Percentiles rank a stretch among this genome's conserved stretches.
Evolutionary conservation across 2,888 invertebrate genomes (phyloP).

Genomic region (Trissolcus brochymenae): DNA sequence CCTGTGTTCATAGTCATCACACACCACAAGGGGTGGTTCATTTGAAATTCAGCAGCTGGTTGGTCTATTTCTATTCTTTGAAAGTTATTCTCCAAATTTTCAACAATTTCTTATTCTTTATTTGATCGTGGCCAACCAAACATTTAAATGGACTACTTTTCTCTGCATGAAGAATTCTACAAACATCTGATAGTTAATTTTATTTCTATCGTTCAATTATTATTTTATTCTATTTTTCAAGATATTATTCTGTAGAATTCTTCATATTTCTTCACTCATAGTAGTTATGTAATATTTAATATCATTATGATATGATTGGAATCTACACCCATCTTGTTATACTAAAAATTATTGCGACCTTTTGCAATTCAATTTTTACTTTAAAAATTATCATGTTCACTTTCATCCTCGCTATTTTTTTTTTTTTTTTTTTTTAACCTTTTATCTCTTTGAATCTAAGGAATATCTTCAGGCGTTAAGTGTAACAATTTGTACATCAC

Average conservation of each 20-base stretch:
- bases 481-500: constrained; percentile 49
- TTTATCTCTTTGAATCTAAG: constrained; percentile 17
- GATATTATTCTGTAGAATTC: constrained; percentile 7
- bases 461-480: constrained; percentile 46
- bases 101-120: too few species aligned
- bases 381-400: background rate
- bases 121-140: too few species aligned
- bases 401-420: constrained; percentile 3
- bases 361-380: too few species aligned
- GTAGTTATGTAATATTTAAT: constrained; percentile 16
- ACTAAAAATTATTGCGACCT: too few species aligned
- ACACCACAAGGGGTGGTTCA: too few species aligned
- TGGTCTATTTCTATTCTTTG: too few species aligned
- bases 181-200: background rate
- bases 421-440: background rate
- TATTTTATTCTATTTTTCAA: background rate
- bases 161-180: too few species aligned
- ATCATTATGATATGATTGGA: background rate
- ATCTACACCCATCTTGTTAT: too few species aligned
- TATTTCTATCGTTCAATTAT: too few species aligned
- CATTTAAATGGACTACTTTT: too few species aligned
- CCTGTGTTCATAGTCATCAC: background rate
- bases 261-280: constrained; percentile 7
- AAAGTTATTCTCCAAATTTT: too few species aligned
- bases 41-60: too few species aligned